Conservation (phyloP, 2,113 vertebrate genomes). For the Platysteira castanea region DNA sequence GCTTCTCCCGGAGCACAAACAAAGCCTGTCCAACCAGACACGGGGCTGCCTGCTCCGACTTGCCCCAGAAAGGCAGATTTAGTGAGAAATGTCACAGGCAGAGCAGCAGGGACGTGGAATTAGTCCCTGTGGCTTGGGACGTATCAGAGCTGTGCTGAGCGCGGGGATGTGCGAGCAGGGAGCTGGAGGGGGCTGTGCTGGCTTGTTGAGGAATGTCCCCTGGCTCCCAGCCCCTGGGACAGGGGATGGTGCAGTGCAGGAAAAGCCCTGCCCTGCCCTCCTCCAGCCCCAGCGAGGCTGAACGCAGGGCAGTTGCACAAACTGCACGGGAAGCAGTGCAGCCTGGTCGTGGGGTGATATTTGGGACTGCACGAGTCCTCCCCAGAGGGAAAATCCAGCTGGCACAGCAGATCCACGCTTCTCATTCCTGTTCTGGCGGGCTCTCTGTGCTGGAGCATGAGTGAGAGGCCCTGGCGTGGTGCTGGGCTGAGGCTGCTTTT, state of each 20-base stretch:
- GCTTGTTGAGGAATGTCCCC: neutral
- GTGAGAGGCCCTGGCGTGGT: neutral
- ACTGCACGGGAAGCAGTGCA: neutral
- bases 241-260: neutral
- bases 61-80: conserved; percentile 43
- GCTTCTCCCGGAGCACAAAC: conserved; percentile 13
- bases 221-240: neutral
- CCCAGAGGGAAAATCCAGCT: neutral
- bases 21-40: conserved; percentile 72
- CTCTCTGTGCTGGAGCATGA: neutral
- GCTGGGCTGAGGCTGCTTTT: neutral
- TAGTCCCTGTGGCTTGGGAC: neutral
- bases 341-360: neutral
- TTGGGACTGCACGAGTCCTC: neutral
- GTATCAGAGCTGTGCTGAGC: neutral
- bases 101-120: neutral
- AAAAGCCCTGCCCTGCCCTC: neutral
- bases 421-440: neutral
- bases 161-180: neutral
- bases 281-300: neutral
- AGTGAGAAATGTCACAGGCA: neutral
- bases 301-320: neutral
- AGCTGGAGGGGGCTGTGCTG: neutral
- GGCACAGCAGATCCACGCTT: neutral
- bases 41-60: conserved; percentile 52